Evolutionary conservation across 2,113 vertebrate species (phyloP).

Genomic region (Polypterus bichir): DNA sequence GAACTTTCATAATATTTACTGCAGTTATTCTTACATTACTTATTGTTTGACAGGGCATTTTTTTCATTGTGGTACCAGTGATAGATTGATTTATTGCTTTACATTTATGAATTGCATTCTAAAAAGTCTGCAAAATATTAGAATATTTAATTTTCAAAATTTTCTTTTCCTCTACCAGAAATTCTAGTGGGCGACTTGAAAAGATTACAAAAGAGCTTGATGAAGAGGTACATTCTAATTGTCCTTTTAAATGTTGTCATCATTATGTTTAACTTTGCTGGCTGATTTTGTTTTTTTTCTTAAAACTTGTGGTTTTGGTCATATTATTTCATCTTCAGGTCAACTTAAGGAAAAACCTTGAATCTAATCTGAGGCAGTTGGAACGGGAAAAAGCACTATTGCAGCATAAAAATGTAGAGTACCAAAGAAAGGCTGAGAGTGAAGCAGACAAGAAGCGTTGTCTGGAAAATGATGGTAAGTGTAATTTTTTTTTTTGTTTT

Average conservation of each 20-base stretch:
- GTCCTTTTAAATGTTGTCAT: not conserved
- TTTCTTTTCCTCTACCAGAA: constrained; percentile 47
- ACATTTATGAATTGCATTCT: too few species aligned
- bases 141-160: too few species aligned
- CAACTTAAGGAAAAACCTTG: constrained; percentile 72
- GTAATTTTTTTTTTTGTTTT: not conserved
- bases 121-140: too few species aligned
- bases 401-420: constrained; percentile 90
- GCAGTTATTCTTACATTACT: too few species aligned
- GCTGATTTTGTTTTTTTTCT: too few species aligned
- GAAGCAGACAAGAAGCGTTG: constrained; percentile 90
- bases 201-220: constrained; percentile 84
- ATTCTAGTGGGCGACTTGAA: constrained; percentile 66
- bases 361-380: constrained; percentile 72
- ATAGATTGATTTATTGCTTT: too few species aligned
- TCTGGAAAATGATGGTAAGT: constrained; percentile 83
- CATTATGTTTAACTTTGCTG: too few species aligned
- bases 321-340: constrained; percentile 43
- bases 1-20: too few species aligned
- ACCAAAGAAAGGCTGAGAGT: constrained; percentile 83
- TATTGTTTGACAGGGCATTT: too few species aligned
- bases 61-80: too few species aligned
- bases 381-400: constrained; percentile 92
- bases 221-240: constrained; percentile 63
- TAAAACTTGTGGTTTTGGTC: too few species aligned